These are phyloP conservation scores for Trachymyrmex septentrionalis DNA, from an alignment of 1,140 invertebrate genomes.

Conservation along the genomic window DNA sequence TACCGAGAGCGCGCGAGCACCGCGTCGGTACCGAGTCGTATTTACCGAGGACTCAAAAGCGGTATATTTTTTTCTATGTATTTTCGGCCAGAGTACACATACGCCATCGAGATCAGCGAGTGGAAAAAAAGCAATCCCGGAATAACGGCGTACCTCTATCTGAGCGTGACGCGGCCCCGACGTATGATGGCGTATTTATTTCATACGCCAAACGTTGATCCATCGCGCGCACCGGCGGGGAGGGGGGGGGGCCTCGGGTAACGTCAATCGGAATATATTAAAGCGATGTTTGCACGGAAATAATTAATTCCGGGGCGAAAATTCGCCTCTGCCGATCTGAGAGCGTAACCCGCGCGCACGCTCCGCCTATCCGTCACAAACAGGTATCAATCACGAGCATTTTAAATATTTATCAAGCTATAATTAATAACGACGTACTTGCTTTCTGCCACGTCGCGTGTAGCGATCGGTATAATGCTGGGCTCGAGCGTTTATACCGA, in stretches of 20 bases:
- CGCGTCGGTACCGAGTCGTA: conserved; percentile 22
- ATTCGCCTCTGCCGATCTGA: conserved; percentile 74
- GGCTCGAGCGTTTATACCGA: neutral
- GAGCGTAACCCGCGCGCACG: conserved; percentile 51
- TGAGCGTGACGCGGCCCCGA: conserved; percentile 56
- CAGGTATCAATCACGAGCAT: conserved; percentile 78
- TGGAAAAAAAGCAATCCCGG: conserved; percentile 72
- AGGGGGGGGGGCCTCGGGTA: conserved; percentile 31
- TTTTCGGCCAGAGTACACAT: conserved; percentile 70
- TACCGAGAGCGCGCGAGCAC: neutral
- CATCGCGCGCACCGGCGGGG: conserved; percentile 56
- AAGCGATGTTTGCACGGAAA: conserved; percentile 82
- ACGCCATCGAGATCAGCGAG: conserved; percentile 66
- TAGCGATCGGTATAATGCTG: conserved; percentile 19
- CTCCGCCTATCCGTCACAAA: conserved; percentile 70
- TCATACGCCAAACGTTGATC: conserved; percentile 73
- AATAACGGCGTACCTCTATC: conserved; percentile 66
- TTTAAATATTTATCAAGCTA: conserved; percentile 80
- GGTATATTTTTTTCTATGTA: conserved; percentile 71
- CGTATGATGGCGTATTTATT: conserved; percentile 76
- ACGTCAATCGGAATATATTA: conserved; percentile 84
- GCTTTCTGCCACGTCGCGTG: conserved; percentile 58
- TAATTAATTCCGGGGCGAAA: conserved; percentile 83
- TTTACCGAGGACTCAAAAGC: conserved; percentile 68
- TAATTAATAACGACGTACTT: conserved; percentile 80